Evolutionary conservation across 2,797 vertebrate genomes (phyloP).

Genomic region (Lagocephalus sceleratus): DNA sequence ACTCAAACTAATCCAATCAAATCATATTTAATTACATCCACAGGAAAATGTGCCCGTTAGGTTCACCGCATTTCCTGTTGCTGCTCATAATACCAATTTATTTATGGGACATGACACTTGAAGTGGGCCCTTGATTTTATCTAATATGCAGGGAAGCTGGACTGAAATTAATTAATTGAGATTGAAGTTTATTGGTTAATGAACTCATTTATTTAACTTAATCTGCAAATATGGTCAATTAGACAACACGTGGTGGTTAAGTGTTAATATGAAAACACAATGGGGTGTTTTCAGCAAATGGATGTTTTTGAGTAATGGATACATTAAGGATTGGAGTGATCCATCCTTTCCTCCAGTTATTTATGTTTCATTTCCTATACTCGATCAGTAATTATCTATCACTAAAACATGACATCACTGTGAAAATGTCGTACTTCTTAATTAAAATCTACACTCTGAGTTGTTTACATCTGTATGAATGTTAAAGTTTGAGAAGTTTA

Average conservation of each 20-base stretch:
- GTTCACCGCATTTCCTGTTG: slow-evolving; percentile 71
- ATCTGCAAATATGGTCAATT: slow-evolving; percentile 86
- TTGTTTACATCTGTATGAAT: too few relatives aligned
- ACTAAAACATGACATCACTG: too few relatives aligned
- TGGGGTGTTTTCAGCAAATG: too few relatives aligned
- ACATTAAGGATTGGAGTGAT: too few relatives aligned
- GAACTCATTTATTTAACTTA: slow-evolving; percentile 81
- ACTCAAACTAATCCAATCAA: slow-evolving; percentile 80
- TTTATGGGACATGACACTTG: slow-evolving; percentile 84
- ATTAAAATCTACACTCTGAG: too few relatives aligned
- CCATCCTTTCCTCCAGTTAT: too few relatives aligned
- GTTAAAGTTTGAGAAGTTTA: too few relatives aligned
- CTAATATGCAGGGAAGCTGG: slow-evolving; percentile 30
- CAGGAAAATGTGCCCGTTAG: slow-evolving; percentile 70
- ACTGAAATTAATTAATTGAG: slow-evolving; percentile 64
- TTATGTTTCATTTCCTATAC: too few relatives aligned
- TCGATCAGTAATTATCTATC: too few relatives aligned
- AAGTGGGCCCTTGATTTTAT: slow-evolving; percentile 75
- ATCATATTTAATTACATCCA: slow-evolving; percentile 76
- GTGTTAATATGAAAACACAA: too few relatives aligned
- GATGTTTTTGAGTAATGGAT: too few relatives aligned
- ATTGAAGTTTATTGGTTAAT: slow-evolving; percentile 54
- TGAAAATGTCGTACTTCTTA: too few relatives aligned
- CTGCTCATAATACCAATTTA: slow-evolving; percentile 83
- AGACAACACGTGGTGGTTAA: slow-evolving; percentile 61